phyloP scores from a whole-genome alignment of 1,140 invertebrate genomes.

The Panulirus ornatus region DNA sequence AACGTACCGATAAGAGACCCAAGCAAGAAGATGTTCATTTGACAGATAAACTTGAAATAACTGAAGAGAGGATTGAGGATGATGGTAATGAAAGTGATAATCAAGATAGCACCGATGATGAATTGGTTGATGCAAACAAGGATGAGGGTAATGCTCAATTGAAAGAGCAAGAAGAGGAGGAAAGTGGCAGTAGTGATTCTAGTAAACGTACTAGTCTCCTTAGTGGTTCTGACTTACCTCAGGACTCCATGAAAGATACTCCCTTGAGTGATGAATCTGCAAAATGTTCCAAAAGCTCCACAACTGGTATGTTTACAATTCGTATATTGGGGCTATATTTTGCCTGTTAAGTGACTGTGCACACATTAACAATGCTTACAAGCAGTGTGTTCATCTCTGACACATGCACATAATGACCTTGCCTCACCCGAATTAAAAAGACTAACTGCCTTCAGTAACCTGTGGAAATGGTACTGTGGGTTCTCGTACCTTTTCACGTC shows the following conservation, averaged over 20 bases:
- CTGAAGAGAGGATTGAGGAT: background rate
- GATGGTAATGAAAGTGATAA: constrained; percentile 23
- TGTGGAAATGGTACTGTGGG: no score
- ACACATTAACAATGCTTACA: no score
- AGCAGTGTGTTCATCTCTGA: no score
- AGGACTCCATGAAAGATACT: constrained; percentile 49
- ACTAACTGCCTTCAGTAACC: no score
- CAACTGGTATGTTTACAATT: constrained; percentile 30
- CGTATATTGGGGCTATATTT: no score
- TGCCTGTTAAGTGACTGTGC: no score
- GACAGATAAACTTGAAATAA: background rate
- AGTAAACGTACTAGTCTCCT: constrained; percentile 60
- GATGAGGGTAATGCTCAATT: background rate
- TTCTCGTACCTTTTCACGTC: no score
- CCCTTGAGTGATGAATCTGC: constrained; percentile 34
- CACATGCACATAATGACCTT: no score
- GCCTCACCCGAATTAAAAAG: no score
- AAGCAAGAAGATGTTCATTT: background rate
- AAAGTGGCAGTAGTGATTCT: constrained; percentile 26
- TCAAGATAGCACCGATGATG: constrained; percentile 15
- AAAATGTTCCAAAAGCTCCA: constrained; percentile 53
- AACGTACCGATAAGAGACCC: background rate
- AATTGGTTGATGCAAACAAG: background rate
- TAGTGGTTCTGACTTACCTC: constrained; percentile 53
- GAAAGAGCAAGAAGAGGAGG: constrained; percentile 18